A percentile compares a stretch with the other conserved stretches of the same genome.
These are phyloP conservation scores for Eurytoma adleriae DNA, from an alignment of 2,888 invertebrate species.

Conservation along the genomic window DNA sequence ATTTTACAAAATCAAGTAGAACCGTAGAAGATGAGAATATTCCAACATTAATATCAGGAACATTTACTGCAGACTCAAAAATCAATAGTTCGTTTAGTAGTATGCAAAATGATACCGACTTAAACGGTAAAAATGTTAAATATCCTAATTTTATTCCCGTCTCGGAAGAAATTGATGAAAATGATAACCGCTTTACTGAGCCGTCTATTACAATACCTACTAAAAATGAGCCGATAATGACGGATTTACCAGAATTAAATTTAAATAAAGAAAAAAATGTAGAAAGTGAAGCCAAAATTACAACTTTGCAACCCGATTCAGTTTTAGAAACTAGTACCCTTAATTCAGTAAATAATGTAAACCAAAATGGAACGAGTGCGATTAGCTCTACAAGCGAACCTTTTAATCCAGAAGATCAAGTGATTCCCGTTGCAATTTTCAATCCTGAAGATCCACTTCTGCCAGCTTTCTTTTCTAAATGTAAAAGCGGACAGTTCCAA, in stretches of 20 bases:
- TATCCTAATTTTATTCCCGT: conserved; percentile 70
- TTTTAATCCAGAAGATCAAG: conserved; percentile 11
- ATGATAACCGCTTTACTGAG: conserved; percentile 57
- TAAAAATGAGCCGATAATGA: conserved; percentile 44
- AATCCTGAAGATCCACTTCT: conserved; percentile 4
- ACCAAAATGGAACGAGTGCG: not conserved
- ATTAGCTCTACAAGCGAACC: not conserved
- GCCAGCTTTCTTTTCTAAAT: conserved; percentile 76
- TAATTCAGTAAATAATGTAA: conserved; percentile 3
- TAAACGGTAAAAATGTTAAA: conserved; percentile 1
- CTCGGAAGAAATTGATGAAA: conserved; percentile 68
- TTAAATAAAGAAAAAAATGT: not conserved
- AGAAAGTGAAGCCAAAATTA: conserved; percentile 3
- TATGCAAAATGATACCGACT: conserved; percentile 4
- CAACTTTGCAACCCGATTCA: not conserved
- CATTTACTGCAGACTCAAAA: conserved; percentile 18
- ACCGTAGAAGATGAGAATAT: conserved; percentile 56
- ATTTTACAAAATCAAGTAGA: conserved; percentile 34
- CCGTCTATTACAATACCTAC: conserved; percentile 47
- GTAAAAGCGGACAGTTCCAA: conserved; percentile 79
- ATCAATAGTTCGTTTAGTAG: not conserved
- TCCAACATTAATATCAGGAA: conserved; percentile 49
- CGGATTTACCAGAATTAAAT: conserved; percentile 30
- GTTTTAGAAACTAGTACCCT: conserved; percentile 25
- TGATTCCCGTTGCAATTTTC: conserved; percentile 38